Base-by-base conservation (phyloP, 2,888 invertebrate species). In the Gerris lacustris region DNA sequence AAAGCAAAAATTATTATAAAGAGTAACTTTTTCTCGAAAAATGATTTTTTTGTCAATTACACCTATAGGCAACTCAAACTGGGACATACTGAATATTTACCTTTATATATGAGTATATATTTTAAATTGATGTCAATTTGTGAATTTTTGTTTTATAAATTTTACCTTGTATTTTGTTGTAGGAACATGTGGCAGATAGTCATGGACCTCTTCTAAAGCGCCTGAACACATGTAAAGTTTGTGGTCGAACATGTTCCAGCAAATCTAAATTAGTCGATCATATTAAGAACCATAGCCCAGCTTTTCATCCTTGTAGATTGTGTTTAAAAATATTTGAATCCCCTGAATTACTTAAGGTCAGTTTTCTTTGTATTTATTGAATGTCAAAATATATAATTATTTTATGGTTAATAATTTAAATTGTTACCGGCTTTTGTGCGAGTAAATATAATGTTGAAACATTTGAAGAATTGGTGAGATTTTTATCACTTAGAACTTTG, bases 201-300 rank as follows among this genome's bases (percentile, higher is more conserved):
- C 86, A 86, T 75, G 79, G 80, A 31, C 80, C 81, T 67, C 81
- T 83, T 7, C 75, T 85, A 5, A 78, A 80, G 6, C 83, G 82
- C 67, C 80, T 83, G 0, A 84, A 84, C 44, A 83, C 84, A 0
- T 86, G 86, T 74, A 82, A 84, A 44, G 83, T 86, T 0, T 86
- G 86, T 75, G 86, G 85, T 0, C 85, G 85, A 76, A 84, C 84
- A 73, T 85, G 85, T 75, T 84, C 84, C 0, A 84, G 83, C 1
- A 84, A 84, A 72, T 84, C 85, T 83, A 86, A 86, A 75, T 84
- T 85, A 0, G 83, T 83, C 72, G 85, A 85, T 76, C 86, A 86
- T 75, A 80, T 85, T 63, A 85, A 85, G 73, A 84, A 83, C 44
- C 86, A 86, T 75, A 85, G 85, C 0, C 80, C 83, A 67, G 83